Evolutionary conservation across 2,797 vertebrate genomes (phyloP), one percentile per base, ranked within the genome.

Genomic region (Spondyliosoma cantharus): DNA sequence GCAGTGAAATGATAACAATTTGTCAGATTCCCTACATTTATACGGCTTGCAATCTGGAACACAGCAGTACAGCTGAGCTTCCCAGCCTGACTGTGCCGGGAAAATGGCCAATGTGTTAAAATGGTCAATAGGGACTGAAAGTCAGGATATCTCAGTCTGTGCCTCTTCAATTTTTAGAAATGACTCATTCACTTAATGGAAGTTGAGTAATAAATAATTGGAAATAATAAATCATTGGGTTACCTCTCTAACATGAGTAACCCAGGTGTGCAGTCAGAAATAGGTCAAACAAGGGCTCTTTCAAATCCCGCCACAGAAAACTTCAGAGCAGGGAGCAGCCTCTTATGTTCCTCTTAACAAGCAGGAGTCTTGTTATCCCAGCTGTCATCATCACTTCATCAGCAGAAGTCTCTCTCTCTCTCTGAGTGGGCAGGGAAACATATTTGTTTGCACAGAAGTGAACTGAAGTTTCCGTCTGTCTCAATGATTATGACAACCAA

Each of bases 341-440:
- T 58, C 50, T 49, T 25, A 5, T 66, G 50, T 46, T 71, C 13
- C 54, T 69, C 58, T 43, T 27, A 63, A 16, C 24, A 22, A 52
- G 52, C 82, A 87, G 69, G 63, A 72, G 50, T 59, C 62, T 49
- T 53, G 42, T 50, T 68, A 52, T 63, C 45, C 67, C 59, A 74
- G 78, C 85, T 84, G 69, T 92, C 87, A 90, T 78, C 66, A 49
- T 63, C 50, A n/a, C 52, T 48, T 71, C 54, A 71, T 80, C 60
- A 43, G 48, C 56, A 7, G 37, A 57, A 37, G 24, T 2, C 2
- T 20, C 12, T 17, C 15, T 62, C 43, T 14, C 22, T 9, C 20
- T 20, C 50, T 22, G 3, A 37, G 7, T 15, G 13, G 32, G 32
- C 32, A 37, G 29, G 29, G 29, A 32, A 32, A 32, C 29, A 32